A percentile compares a stretch with the other conserved stretches of the same genome.
These are phyloP conservation scores for Colossoma macropomum DNA, from an alignment of 2,113 vertebrate species.

Conservation along the genomic window DNA sequence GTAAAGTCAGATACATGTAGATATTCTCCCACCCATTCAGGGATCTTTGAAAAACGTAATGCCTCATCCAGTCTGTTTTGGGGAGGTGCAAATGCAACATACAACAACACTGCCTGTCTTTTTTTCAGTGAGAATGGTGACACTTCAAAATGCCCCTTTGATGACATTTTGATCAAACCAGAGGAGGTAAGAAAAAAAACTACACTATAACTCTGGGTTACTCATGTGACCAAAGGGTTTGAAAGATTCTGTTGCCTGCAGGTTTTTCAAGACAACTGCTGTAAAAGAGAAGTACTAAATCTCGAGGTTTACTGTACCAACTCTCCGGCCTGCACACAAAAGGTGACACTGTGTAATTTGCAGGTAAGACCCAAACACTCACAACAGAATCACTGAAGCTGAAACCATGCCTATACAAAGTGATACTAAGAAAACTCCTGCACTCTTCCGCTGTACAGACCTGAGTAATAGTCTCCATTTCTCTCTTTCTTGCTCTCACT, in stretches of 20 bases:
- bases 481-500: neutral
- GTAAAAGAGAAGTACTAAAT: slow-evolving; percentile 87
- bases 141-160: slow-evolving; percentile 82
- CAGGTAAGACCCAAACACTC: slow-evolving; percentile 72
- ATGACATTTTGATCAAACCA: slow-evolving; percentile 81
- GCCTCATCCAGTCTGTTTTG: neutral
- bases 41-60: neutral
- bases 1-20: neutral
- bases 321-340: slow-evolving; percentile 78
- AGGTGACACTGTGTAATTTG: slow-evolving; percentile 78
- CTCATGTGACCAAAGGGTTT: neutral
- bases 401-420: neutral
- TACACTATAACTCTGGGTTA: neutral
- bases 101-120: slow-evolving; percentile 22
- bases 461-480: neutral
- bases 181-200: slow-evolving; percentile 80
- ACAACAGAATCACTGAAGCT: neutral
- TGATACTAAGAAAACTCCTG: neutral
- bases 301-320: slow-evolving; percentile 86
- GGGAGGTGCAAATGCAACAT: neutral
- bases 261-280: slow-evolving; percentile 90
- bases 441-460: neutral
- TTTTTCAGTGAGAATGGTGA: slow-evolving; percentile 74
- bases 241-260: slow-evolving; percentile 61
- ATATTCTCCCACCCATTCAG: neutral